Evolutionary conservation across 37 sponge, comb jelly and placozoan species (phyloP).

Genomic region (Oscarella lobularis): DNA sequence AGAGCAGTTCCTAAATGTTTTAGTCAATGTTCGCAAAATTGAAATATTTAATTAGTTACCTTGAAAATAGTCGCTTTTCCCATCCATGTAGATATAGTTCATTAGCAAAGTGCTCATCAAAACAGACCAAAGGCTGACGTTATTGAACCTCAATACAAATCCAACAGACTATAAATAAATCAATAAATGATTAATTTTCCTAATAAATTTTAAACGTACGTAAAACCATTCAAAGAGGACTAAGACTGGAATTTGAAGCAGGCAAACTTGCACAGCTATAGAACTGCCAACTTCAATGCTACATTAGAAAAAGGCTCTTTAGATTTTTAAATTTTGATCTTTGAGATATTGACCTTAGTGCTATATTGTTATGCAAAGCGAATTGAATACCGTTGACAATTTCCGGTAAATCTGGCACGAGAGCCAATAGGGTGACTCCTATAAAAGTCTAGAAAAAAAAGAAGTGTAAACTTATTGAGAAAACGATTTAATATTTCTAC

Average conservation of each 20-base stretch:
- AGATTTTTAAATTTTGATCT: background rate
- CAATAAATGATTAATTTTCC: background rate
- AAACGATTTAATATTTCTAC: background rate
- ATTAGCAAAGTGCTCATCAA: slow-evolving; percentile 11
- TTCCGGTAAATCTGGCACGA: slow-evolving; percentile 22
- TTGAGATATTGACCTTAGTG: background rate
- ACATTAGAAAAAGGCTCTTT: background rate
- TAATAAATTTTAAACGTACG: background rate
- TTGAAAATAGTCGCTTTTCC: slow-evolving; percentile 20
- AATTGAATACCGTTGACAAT: slow-evolving; percentile 19
- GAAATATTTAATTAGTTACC: background rate
- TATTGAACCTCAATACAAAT: slow-evolving; percentile 14
- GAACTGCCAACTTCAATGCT: slow-evolving; percentile 26
- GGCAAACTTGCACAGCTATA: slow-evolving; percentile 21
- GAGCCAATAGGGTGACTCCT: slow-evolving; percentile 15
- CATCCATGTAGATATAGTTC: slow-evolving; percentile 23
- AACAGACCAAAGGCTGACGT: slow-evolving; percentile 12
- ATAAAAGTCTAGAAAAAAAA: slow-evolving; percentile 7
- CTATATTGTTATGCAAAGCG: slow-evolving; percentile 20
- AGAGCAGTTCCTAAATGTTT: background rate
- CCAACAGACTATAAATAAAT: background rate
- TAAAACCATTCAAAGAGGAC: slow-evolving; percentile 13
- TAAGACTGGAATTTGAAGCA: slow-evolving; percentile 21
- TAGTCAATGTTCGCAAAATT: background rate
- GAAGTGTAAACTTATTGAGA: background rate